Conservation (phyloP, 2,888 invertebrate genomes). For the Apodemia duryi region DNA sequence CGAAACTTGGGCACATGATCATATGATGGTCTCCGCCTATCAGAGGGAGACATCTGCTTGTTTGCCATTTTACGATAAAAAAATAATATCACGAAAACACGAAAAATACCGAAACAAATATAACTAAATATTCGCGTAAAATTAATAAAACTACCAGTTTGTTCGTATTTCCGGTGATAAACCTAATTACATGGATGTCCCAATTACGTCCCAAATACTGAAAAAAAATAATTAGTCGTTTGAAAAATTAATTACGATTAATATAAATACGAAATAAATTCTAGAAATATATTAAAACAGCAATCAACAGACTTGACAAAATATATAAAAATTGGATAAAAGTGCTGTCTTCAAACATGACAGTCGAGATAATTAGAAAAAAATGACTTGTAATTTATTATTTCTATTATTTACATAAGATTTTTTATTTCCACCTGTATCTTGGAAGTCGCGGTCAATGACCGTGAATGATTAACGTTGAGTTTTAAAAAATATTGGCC, state of each 20-base stretch:
- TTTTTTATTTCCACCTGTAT: neutral
- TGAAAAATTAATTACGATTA: no score
- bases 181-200: no score
- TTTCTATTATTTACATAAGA: neutral
- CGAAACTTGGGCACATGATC: no score
- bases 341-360: neutral
- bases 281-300: neutral
- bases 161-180: no score
- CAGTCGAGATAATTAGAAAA: neutral
- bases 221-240: no score
- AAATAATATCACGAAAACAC: no score
- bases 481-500: neutral
- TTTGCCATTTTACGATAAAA: neutral
- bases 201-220: no score
- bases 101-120: no score
- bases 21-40: no score
- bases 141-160: no score
- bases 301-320: neutral
- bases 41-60: neutral
- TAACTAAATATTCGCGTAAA: no score
- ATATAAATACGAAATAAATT: neutral
- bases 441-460: neutral
- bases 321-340: neutral
- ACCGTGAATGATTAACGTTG: slow-evolving; percentile 1
- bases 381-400: neutral